Base-by-base conservation (phyloP, 2,113 vertebrate species). In the Pterocles burchelli region DNA sequence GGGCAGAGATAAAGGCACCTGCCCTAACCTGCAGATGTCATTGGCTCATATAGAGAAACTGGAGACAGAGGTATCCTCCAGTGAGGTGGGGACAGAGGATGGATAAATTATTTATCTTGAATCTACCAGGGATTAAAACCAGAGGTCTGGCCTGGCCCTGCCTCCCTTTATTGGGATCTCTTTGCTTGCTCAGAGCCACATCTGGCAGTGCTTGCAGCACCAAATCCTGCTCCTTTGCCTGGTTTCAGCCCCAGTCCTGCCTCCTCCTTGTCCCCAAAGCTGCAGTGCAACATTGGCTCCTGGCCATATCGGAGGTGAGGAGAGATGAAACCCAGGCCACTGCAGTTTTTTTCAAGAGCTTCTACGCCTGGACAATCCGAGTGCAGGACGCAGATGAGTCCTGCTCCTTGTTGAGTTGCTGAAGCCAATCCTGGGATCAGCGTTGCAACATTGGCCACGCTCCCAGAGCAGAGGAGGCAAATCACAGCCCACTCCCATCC, bases 371-470 rank as follows among this genome's bases (percentile, higher is more conserved):
- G 17, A 13, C 57, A 45, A 7, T 26, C 28, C 1, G 1, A 48
- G 17, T 3, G 4, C 11, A 28, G 46, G 57, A 48, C 57, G 12
- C 10, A 7, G 72, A 8, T 0, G 11, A 43, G 20, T 66, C 67
- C 52, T 45, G 29, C 52, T 72, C 11, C 3, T 68, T 16, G n/a
- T 20, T 41, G 15, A n/a, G 20, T 15, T 33, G 20, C 25, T 9
- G 49, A 21, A 75, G 10, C 0, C 3, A 20, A 8, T 34, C 20
- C 54, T 7, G 19, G 46, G 17, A 26, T 15, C 14, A 43, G 34
- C 1, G 0, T 11, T 66, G 41, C 4, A n/a, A 38, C 6, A 2
- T 34, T 51, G 51, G 17, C 28, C 54, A 6, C 0, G 3, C 11
- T 45, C 4, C 9, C 9, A 11, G 72, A n/a, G 28, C 24, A 57